Percentiles rank a stretch among this genome's conserved stretches.
These are phyloP conservation scores for Cyanoliseus patagonus DNA, from an alignment of 2,113 vertebrate species.

Conservation along the genomic window DNA sequence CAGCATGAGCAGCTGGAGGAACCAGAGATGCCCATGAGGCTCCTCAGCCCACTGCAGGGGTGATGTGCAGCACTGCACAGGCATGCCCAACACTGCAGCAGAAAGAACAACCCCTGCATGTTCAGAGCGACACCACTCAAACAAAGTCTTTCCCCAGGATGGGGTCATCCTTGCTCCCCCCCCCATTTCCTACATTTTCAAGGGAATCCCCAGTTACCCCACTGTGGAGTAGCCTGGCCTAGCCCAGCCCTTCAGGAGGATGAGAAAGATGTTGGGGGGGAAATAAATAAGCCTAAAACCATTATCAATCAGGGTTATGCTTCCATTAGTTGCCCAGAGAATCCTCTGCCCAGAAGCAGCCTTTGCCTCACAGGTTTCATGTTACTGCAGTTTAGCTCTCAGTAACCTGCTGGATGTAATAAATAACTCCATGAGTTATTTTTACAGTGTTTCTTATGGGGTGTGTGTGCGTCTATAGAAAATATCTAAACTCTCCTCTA, in stretches of 20 bases:
- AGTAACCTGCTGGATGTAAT: conserved; percentile 19
- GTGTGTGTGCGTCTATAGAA: no score
- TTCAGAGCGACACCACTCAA: not conserved
- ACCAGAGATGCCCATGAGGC: rapidly evolving
- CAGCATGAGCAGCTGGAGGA: not conserved
- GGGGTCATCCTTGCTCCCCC: no score
- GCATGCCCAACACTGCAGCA: not conserved
- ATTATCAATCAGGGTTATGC: conserved; percentile 21
- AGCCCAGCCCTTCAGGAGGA: not conserved
- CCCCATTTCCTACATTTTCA: not conserved
- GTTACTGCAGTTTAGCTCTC: conserved; percentile 32
- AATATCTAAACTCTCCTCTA: not conserved
- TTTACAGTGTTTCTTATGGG: not conserved
- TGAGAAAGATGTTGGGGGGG: not conserved
- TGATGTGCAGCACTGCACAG: not conserved
- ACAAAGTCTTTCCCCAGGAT: not conserved
- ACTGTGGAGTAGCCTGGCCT: not conserved
- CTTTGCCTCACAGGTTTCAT: not conserved
- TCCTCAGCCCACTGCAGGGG: not conserved
- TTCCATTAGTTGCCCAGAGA: conserved; percentile 58
- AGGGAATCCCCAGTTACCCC: not conserved
- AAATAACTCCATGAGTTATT: conserved; percentile 40
- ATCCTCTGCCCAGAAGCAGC: conserved; percentile 11
- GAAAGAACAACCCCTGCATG: not conserved
- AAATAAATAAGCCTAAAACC: conserved; percentile 33